These are phyloP conservation scores for Lepidothrix coronata DNA, from an alignment of 2,113 vertebrate species.

Conservation along the genomic window DNA sequence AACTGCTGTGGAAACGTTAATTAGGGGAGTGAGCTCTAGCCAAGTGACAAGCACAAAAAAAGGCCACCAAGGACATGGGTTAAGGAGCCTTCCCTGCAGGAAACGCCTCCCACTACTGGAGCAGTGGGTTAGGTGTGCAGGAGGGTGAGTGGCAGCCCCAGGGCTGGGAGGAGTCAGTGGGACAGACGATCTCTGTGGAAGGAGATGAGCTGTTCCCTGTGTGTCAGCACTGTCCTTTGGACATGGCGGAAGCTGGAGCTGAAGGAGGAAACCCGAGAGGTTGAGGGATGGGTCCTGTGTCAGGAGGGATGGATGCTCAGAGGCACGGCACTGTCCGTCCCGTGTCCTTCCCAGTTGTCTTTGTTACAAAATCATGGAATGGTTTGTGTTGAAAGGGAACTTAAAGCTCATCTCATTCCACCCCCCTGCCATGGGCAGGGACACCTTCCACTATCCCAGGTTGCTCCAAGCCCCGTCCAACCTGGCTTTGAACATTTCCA, in stretches of 20 bases:
- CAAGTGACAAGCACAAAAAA: fast-evolving
- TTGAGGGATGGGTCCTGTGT: fast-evolving
- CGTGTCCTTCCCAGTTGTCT: not conserved
- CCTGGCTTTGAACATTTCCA: not conserved
- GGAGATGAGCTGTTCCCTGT: fast-evolving
- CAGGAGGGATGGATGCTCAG: no score
- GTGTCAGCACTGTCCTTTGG: not conserved
- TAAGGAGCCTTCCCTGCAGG: not conserved
- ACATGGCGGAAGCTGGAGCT: fast-evolving
- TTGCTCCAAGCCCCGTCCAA: fast-evolving
- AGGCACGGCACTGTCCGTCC: fast-evolving
- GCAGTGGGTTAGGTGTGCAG: not conserved
- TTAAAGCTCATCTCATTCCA: fast-evolving
- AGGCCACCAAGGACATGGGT: fast-evolving
- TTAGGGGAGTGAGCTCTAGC: not conserved
- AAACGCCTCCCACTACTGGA: not conserved
- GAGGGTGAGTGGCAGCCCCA: not conserved
- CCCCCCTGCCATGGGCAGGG: not conserved
- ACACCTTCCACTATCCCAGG: not conserved
- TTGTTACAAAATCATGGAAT: fast-evolving
- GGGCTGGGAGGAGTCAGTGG: fast-evolving
- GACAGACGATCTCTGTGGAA: no score
- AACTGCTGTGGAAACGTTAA: not conserved
- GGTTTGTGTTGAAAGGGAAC: not conserved
- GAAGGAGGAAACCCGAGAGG: not conserved